A percentile compares a stretch with the other conserved stretches of the same genome.
Conservation (phyloP, 2,797 vertebrate genomes). For the Scolopax rusticola region DNA sequence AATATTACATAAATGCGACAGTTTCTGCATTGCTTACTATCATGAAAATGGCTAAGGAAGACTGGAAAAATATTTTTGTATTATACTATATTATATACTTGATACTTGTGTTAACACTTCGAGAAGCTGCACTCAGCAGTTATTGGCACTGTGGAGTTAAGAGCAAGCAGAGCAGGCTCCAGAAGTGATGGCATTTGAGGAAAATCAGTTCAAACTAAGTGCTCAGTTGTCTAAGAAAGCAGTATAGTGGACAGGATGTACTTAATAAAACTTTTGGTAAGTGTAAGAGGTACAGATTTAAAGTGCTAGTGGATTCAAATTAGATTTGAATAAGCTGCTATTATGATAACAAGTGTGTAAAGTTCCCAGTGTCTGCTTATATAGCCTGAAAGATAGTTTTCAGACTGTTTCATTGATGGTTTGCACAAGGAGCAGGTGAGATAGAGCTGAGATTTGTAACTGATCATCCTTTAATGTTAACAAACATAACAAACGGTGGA, state of each 20-base stretch:
- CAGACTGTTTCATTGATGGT: neutral
- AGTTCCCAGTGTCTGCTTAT: neutral
- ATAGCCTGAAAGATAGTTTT: neutral
- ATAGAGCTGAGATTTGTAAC: neutral
- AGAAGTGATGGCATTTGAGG: neutral
- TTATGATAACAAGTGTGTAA: neutral
- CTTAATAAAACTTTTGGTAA: neutral
- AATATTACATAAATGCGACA: neutral
- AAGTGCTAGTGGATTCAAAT: neutral
- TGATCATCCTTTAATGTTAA: accelerated
- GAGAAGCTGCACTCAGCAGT: neutral
- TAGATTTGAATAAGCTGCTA: neutral
- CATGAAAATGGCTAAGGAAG: neutral
- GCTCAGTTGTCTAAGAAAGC: neutral
- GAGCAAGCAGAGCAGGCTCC: neutral
- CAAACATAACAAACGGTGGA: accelerated
- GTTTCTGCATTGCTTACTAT: neutral
- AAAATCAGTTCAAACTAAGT: neutral
- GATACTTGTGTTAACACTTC: neutral
- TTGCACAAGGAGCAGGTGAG: neutral
- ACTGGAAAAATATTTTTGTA: neutral
- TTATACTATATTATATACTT: neutral
- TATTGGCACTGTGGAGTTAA: neutral
- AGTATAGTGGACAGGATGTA: neutral
- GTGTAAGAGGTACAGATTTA: neutral